Conservation (phyloP, 2,113 vertebrate genomes). For the Toxotes jaculatrix region DNA sequence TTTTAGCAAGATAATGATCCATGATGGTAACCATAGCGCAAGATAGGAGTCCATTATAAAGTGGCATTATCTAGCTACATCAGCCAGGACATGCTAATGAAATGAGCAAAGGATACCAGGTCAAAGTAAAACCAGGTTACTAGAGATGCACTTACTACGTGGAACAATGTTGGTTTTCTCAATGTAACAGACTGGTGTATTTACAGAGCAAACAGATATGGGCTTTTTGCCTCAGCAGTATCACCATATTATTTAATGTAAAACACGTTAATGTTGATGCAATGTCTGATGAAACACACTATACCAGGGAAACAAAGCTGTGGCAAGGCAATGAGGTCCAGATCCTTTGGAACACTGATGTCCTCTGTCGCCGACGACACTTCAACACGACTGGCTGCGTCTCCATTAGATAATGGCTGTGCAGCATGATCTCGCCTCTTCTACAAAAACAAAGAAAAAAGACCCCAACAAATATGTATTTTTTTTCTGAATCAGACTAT, state of each 20-base stretch:
- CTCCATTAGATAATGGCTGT: constrained; percentile 55
- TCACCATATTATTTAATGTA: not conserved
- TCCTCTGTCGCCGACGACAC: constrained; percentile 81
- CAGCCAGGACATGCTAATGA: too few relatives aligned
- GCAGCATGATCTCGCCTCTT: constrained; percentile 85
- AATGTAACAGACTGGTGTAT: too few relatives aligned
- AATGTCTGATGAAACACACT: not conserved
- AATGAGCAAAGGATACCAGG: too few relatives aligned
- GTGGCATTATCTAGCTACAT: too few relatives aligned
- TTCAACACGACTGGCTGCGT: constrained; percentile 47
- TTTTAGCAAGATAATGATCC: too few relatives aligned
- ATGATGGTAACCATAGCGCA: too few relatives aligned
- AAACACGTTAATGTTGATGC: not conserved
- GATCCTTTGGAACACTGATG: constrained; percentile 88
- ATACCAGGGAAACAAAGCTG: constrained; percentile 98
- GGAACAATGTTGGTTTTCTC: too few relatives aligned
- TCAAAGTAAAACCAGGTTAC: too few relatives aligned
- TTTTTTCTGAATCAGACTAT: not conserved
- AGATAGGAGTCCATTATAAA: too few relatives aligned
- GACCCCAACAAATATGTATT: not conserved
- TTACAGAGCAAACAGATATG: too few relatives aligned
- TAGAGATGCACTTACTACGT: too few relatives aligned
- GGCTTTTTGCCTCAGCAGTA: too few relatives aligned
- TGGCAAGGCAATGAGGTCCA: constrained; percentile 92
- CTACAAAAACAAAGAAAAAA: constrained; percentile 40